Conservation (phyloP, 2,888 invertebrate genomes). For the Acanthosoma haemorrhoidale region DNA sequence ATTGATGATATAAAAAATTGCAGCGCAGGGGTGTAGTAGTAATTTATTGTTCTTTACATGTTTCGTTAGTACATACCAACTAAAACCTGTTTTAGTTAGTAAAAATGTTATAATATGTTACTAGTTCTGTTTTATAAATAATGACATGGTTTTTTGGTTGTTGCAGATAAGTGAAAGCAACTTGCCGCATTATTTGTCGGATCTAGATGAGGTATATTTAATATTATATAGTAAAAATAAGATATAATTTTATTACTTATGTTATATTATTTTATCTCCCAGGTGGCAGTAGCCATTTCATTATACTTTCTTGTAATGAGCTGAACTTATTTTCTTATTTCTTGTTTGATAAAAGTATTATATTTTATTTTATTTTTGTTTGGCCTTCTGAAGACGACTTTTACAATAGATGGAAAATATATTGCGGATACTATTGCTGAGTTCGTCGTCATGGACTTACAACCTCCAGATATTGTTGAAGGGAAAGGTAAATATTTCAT, state of each 20-base stretch:
- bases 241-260: not conserved
- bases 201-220: slow-evolving; percentile 18
- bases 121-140: too few species aligned
- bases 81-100: too few species aligned
- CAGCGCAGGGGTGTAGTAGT: too few species aligned
- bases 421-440: slow-evolving; percentile 49
- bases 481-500: slow-evolving; percentile 42
- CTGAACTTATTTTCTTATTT: not conserved
- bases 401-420: slow-evolving; percentile 44
- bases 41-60: too few species aligned
- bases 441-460: slow-evolving; percentile 49
- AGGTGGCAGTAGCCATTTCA: not conserved
- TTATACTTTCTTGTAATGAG: too few species aligned
- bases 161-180: not conserved
- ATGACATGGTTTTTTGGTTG: not conserved
- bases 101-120: too few species aligned
- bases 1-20: too few species aligned
- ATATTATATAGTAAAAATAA: not conserved
- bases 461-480: slow-evolving; percentile 49
- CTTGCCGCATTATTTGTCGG: slow-evolving; percentile 23
- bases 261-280: not conserved
- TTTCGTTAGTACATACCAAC: too few species aligned
- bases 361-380: not conserved
- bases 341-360: not conserved
- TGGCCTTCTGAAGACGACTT: not conserved